Base-by-base conservation (phyloP, 2,888 invertebrate species). In the Bombylius major region DNA sequence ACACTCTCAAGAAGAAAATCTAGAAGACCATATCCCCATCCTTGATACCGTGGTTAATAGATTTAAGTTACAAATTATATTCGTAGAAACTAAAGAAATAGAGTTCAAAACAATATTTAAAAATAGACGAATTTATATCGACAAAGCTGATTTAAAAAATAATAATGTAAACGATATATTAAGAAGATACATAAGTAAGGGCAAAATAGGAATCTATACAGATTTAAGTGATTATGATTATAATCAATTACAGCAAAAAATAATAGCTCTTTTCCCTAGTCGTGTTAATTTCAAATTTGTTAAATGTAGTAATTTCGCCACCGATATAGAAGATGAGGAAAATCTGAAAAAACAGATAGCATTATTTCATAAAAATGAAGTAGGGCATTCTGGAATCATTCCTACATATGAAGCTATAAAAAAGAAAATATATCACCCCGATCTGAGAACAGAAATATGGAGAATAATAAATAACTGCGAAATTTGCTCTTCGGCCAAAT, bases 1-100 rank as follows among this genome's bases (percentile, higher is more conserved):
- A 34, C 52, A 60, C 52, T 59, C 60, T 45, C 60, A 62, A 51
- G 54, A 57, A 49, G 59, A 63, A 48, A 52, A 61, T 34, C 44
- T 52, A 42, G 56, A 54, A 12, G 58, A 62, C 50, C 56, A 57
- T 23, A 57, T 58, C 44, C 56, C 56, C 36, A 61, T 56, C 33
- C 53, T 58, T 36, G 61, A 60, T 46, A 60, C 57, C 23, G 57
- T 59, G 6, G 60, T 60, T 45, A 61, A 60, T 50, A 49, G 47
- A 51, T 55, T 48, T 46, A 57, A 57, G 42, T 55, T 52, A 50
- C 60, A 55, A 53, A 56, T 42, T 11, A 11, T 42, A 5, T 4
- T 42, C 11, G 5, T 4, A 42, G 12, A 42, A 42, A 42, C 5
- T 31, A 42, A 23, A 23, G 13, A 33, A 6, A 42, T 13, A 33